phyloP scores from a whole-genome alignment of 2,113 vertebrate genomes.

The Pteropus alecto region DNA sequence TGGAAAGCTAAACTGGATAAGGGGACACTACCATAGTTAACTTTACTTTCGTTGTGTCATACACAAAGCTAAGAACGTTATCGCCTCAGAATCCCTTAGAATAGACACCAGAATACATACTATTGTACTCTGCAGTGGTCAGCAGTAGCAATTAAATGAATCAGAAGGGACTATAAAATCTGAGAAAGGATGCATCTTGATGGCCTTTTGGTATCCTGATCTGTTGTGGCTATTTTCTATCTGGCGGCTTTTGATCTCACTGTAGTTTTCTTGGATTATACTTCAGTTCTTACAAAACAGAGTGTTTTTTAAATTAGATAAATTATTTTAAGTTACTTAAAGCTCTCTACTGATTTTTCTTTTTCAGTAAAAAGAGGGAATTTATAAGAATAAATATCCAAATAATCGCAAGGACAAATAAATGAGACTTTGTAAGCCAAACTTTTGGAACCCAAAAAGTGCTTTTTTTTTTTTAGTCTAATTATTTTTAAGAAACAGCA shows the following conservation, averaged over 20 bases:
- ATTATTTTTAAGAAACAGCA: no score
- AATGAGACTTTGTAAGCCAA: background rate
- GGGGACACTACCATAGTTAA: background rate
- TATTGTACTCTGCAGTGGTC: background rate
- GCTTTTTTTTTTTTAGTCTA: background rate
- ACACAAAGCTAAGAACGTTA: background rate
- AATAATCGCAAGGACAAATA: background rate
- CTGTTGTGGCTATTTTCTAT: background rate
- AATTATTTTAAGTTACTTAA: background rate
- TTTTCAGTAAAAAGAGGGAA: background rate
- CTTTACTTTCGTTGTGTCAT: background rate
- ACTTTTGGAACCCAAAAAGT: rapidly evolving
- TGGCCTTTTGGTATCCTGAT: background rate
- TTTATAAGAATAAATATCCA: background rate
- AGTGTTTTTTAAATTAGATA: background rate
- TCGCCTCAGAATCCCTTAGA: background rate
- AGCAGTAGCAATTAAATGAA: background rate
- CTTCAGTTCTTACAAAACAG: background rate
- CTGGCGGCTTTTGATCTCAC: background rate
- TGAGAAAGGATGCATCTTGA: background rate
- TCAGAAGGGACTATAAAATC: background rate
- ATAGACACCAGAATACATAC: background rate
- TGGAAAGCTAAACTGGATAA: background rate
- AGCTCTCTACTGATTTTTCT: background rate
- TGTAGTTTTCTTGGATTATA: background rate